A percentile compares a stretch with the other conserved stretches of the same genome.
Conservation (phyloP, 2,113 vertebrate genomes). For the Chrysemys picta region DNA sequence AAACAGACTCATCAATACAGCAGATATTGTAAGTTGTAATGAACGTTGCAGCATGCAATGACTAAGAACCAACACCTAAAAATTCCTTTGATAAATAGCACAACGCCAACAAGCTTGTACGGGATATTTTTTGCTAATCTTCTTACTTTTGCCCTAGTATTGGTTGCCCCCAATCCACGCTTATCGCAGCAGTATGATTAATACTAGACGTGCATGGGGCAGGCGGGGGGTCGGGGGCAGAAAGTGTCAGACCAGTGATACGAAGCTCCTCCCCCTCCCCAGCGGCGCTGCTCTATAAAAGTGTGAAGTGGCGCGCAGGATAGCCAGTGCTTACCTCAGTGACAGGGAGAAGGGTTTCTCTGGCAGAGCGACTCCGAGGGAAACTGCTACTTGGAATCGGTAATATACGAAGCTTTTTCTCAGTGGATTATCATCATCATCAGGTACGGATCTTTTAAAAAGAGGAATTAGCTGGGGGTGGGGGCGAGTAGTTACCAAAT, state of each 20-base stretch:
- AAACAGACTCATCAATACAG: neutral
- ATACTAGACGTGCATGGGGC: slow-evolving; percentile 34
- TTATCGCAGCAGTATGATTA: neutral
- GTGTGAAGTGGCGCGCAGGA: slow-evolving; percentile 71
- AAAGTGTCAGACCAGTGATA: slow-evolving; percentile 44
- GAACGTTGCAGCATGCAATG: neutral
- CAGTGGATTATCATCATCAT: slow-evolving; percentile 66
- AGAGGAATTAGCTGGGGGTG: neutral
- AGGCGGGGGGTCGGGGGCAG: slow-evolving; percentile 22
- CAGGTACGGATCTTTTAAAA: slow-evolving; percentile 78
- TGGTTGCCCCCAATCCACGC: neutral
- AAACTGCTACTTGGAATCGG: slow-evolving; percentile 75
- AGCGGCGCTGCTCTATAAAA: slow-evolving; percentile 80
- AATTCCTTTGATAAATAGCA: slow-evolving; percentile 4
- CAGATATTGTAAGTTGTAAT: slow-evolving; percentile 11
- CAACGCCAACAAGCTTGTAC: neutral
- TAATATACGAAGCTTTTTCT: slow-evolving; percentile 57
- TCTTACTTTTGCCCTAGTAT: neutral
- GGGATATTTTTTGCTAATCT: slow-evolving; percentile 23
- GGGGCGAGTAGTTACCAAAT: slow-evolving; percentile 57
- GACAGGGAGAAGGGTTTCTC: slow-evolving; percentile 76
- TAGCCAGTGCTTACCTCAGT: slow-evolving; percentile 82
- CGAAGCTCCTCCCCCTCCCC: slow-evolving; percentile 79
- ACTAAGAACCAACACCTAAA: slow-evolving; percentile 18
- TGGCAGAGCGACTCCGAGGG: slow-evolving; percentile 74